These are phyloP conservation scores for Hemicrepidius hirtus DNA, from an alignment of 2,888 invertebrate genomes.

Conservation along the genomic window DNA sequence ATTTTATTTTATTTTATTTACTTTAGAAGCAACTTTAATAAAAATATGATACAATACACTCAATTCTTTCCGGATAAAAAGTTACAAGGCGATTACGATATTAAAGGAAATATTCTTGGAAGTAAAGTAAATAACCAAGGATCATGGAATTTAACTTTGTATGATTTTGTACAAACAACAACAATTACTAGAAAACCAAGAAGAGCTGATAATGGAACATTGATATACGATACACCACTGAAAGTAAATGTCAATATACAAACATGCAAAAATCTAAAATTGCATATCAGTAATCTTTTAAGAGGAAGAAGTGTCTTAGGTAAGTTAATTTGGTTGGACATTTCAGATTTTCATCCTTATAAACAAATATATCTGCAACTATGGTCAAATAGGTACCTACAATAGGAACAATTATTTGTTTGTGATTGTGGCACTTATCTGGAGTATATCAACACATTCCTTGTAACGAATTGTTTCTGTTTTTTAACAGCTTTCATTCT, in stretches of 20 bases:
- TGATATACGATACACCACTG: constrained; percentile 68
- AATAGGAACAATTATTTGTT: too few relatives aligned
- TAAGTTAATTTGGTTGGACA: too few relatives aligned
- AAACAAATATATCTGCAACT: too few relatives aligned
- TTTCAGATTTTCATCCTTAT: too few relatives aligned
- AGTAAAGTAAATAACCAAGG: constrained; percentile 79
- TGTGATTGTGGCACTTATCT: too few relatives aligned
- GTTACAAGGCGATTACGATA: constrained; percentile 81
- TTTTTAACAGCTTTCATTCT: too few relatives aligned
- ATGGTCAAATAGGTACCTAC: too few relatives aligned
- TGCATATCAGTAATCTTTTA: constrained; percentile 85
- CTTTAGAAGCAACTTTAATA: constrained; percentile 79
- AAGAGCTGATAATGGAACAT: constrained; percentile 66
- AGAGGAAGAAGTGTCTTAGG: constrained; percentile 80
- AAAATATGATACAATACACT: constrained; percentile 81
- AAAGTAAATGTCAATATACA: constrained; percentile 83
- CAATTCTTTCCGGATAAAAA: constrained; percentile 90
- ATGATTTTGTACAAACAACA: constrained; percentile 80
- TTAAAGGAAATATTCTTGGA: constrained; percentile 79
- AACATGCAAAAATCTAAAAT: constrained; percentile 83
- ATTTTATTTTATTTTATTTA: constrained; percentile 36
- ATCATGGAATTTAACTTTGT: constrained; percentile 84
- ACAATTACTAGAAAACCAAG: constrained; percentile 76
- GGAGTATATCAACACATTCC: too few relatives aligned
- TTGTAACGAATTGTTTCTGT: too few relatives aligned